Conservation (phyloP, 2,113 vertebrate genomes). For the Chroicocephalus ridibundus region DNA sequence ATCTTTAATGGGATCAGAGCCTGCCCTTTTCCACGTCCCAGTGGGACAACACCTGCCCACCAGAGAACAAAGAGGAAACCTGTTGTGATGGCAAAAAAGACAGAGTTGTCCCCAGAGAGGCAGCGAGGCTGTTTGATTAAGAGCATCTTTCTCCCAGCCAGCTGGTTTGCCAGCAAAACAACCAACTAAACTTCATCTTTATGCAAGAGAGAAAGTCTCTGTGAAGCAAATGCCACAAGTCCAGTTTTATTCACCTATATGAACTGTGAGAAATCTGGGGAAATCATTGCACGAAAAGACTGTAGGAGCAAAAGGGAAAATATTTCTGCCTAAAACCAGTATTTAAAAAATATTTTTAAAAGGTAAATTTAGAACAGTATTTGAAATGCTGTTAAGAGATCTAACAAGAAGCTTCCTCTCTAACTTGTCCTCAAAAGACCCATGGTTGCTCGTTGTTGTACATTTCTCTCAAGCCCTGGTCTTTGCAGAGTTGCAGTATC, state of each 20-base stretch:
- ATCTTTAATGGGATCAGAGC: constrained; percentile 49
- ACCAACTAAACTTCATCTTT: not conserved
- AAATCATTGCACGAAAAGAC: not conserved
- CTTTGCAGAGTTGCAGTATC: not conserved
- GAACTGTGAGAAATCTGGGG: not conserved
- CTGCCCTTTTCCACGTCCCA: constrained; percentile 56
- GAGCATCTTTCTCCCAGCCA: constrained; percentile 32
- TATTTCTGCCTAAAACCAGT: not conserved
- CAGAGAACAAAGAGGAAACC: constrained; percentile 53
- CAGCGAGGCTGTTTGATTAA: not conserved
- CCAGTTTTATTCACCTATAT: not conserved
- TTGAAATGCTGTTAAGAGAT: not conserved
- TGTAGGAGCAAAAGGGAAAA: not conserved
- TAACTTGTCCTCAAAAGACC: not conserved
- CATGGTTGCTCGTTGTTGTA: not conserved
- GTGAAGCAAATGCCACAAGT: not conserved
- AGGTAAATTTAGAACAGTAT: not conserved
- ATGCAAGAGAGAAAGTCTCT: constrained; percentile 8
- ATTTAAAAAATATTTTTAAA: not conserved
- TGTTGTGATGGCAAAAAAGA: constrained; percentile 48
- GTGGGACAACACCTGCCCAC: constrained; percentile 53
- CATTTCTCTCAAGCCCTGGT: not conserved
- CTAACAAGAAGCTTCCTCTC: not conserved
- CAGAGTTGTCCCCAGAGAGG: constrained; percentile 13
- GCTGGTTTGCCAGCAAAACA: constrained; percentile 20